Percentiles rank a stretch among this genome's conserved stretches.
phyloP scores from a whole-genome alignment of 1,140 invertebrate genomes.

The Zeugodacus cucurbitae region DNA sequence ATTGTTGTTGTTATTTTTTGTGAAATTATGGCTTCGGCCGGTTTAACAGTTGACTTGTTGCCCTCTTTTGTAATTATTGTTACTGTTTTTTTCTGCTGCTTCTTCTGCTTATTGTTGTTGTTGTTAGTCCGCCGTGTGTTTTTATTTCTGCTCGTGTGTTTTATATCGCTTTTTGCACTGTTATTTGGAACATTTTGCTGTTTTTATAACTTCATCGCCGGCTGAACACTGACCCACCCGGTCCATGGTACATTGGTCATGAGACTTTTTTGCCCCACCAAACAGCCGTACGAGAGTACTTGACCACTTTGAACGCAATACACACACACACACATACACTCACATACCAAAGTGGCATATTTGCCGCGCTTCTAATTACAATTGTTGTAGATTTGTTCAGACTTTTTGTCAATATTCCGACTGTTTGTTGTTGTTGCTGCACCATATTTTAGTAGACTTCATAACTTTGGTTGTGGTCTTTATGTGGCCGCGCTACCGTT shows the following conservation, averaged over 20 bases:
- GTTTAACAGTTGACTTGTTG: slow-evolving; percentile 12
- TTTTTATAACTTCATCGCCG: background rate
- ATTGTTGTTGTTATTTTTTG: background rate
- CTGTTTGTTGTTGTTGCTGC: background rate
- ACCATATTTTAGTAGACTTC: background rate
- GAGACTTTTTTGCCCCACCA: background rate
- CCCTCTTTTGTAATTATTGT: background rate
- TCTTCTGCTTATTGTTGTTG: background rate
- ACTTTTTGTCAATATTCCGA: background rate
- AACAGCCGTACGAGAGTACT: background rate
- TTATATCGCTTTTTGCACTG: background rate
- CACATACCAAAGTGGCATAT: background rate
- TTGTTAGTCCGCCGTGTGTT: background rate
- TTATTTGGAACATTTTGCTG: slow-evolving; percentile 4
- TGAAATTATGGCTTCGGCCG: background rate
- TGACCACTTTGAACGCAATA: background rate
- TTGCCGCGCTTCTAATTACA: background rate
- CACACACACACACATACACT: background rate
- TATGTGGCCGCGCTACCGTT: background rate
- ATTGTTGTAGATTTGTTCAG: background rate
- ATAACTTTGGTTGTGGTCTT: background rate
- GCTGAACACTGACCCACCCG: background rate
- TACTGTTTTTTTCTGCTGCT: background rate
- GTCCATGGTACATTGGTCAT: background rate
- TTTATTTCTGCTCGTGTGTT: background rate